Conservation (phyloP, 2,888 invertebrate species). For the Megastigmus dorsalis region DNA sequence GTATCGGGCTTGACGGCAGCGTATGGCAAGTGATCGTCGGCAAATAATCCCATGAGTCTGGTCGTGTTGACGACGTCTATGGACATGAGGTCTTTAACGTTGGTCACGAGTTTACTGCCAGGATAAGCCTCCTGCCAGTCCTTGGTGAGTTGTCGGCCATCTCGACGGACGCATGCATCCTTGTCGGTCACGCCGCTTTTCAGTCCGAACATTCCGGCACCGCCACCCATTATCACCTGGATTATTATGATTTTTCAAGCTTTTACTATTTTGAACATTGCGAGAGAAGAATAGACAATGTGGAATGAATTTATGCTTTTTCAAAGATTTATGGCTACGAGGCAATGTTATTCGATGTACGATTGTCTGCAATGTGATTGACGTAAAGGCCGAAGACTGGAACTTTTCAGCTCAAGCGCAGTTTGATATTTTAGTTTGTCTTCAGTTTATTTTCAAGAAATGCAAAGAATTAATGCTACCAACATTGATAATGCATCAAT, state of each 20-base stretch:
- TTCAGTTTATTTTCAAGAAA: no score
- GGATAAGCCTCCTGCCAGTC: conserved; percentile 76
- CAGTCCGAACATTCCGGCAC: conserved; percentile 74
- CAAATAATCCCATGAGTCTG: conserved; percentile 77
- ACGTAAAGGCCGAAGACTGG: no score
- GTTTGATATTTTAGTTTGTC: no score
- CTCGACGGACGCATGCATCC: conserved; percentile 74
- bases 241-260: conserved; percentile 2
- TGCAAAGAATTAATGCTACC: no score
- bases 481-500: no score
- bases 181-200: conserved; percentile 60
- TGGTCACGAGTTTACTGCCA: conserved; percentile 72
- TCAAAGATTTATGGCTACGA: no score
- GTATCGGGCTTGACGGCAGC: conserved; percentile 74
- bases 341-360: no score
- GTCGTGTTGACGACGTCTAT: conserved; percentile 73
- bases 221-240: conserved; percentile 80
- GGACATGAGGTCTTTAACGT: conserved; percentile 71
- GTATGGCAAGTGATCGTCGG: conserved; percentile 78
- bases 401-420: no score
- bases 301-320: no score
- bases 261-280: no score
- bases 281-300: no score
- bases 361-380: no score
- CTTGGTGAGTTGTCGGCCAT: conserved; percentile 77